Percentiles rank a stretch among this genome's conserved stretches.
Evolutionary conservation across 2,797 vertebrate genomes (phyloP).

Genomic region (Falco peregrinus): DNA sequence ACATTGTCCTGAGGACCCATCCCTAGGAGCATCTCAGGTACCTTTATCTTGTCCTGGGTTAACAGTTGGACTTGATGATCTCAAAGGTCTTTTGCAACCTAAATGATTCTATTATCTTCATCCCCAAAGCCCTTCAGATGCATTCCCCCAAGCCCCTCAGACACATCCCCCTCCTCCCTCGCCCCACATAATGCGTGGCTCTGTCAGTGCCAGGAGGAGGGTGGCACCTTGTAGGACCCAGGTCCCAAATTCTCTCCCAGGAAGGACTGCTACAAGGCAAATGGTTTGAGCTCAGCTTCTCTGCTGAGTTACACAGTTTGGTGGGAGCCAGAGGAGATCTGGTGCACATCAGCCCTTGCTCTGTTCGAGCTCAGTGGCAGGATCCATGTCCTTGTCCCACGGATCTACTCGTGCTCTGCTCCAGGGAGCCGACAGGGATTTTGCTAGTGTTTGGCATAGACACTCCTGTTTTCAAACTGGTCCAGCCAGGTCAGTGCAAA

Average conservation of each 20-base stretch:
- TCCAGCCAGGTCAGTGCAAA: background rate
- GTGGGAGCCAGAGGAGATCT: background rate
- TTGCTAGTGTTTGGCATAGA: background rate
- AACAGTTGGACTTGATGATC: too few species aligned
- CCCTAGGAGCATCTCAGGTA: background rate
- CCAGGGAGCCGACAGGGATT: background rate
- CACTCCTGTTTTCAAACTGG: background rate
- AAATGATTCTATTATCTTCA: too few species aligned
- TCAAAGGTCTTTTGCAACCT: too few species aligned
- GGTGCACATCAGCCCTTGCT: background rate
- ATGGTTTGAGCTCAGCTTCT: too few species aligned
- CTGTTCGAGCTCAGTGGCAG: background rate
- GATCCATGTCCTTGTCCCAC: background rate
- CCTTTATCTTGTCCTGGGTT: background rate
- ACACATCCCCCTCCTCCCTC: background rate
- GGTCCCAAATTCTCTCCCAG: background rate
- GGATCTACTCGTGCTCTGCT: background rate
- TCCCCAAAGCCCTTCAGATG: too few species aligned
- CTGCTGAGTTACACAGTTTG: fast-evolving
- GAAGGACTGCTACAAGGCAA: background rate
- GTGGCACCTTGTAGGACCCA: background rate
- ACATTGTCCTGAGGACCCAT: background rate
- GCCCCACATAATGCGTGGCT: fast-evolving
- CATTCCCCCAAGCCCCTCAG: background rate
- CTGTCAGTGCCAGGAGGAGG: background rate